A percentile compares a stretch with the other conserved stretches of the same genome.
These are phyloP conservation scores for Desmophyllum pertusum DNA, from an alignment of 92 coral and sea anemone species.

Conservation along the genomic window DNA sequence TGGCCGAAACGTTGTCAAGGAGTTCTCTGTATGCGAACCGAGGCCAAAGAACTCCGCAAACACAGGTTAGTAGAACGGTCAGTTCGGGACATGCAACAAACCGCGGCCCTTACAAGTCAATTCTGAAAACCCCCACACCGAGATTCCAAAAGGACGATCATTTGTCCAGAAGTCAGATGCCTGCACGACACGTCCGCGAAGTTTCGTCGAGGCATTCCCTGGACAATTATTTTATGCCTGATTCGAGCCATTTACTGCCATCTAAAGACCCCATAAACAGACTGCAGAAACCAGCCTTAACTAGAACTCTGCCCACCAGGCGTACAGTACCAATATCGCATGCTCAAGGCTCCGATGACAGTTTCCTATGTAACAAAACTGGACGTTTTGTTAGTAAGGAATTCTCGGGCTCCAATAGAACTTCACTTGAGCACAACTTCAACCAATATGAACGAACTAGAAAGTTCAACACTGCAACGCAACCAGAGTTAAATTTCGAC, in stretches of 20 bases:
- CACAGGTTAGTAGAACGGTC: neutral
- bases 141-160: neutral
- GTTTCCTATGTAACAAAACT: neutral
- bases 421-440: neutral
- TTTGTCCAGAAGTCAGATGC: conserved; percentile 2
- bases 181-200: neutral
- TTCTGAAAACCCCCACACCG: conserved; percentile 8
- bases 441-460: neutral
- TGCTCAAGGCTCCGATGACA: neutral
- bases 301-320: neutral
- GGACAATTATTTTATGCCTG: neutral
- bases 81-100: neutral
- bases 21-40: neutral
- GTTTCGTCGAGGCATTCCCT: conserved; percentile 10
- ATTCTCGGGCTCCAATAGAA: neutral
- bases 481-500: neutral
- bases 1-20: neutral
- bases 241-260: neutral
- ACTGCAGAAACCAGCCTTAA: conserved; percentile 1
- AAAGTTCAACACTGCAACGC: neutral
- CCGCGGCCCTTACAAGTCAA: conserved; percentile 12
- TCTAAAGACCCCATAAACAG: neutral
- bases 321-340: neutral
- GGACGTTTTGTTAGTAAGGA: neutral
- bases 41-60: neutral